Conservation (phyloP, 2,113 vertebrate species). For the Burhinus bistriatus region DNA sequence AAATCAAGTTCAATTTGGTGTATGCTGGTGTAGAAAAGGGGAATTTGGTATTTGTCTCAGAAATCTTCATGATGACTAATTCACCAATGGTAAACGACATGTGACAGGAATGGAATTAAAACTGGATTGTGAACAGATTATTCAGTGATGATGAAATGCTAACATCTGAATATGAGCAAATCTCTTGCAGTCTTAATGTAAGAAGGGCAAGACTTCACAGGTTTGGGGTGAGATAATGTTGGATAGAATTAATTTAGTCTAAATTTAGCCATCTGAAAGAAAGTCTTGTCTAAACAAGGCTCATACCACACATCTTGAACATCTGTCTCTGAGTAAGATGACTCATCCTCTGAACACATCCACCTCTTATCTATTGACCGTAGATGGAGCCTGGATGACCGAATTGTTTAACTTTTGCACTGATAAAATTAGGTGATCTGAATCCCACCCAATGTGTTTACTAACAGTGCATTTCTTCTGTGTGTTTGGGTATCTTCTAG, state of each 20-base stretch:
- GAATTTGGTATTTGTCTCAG: neutral
- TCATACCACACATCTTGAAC: neutral
- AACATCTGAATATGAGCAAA: neutral
- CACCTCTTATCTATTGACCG: neutral
- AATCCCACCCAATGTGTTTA: neutral
- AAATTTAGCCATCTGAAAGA: constrained; percentile 26
- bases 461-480: neutral
- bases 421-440: neutral
- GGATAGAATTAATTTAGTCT: neutral
- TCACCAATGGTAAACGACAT: neutral
- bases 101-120: neutral
- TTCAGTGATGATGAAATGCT: constrained; percentile 19
- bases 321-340: neutral
- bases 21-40: neutral
- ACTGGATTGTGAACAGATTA: neutral
- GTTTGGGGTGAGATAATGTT: constrained; percentile 32
- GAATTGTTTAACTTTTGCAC: neutral
- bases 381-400: neutral
- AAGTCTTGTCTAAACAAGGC: constrained; percentile 3
- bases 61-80: neutral
- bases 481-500: neutral
- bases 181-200: neutral
- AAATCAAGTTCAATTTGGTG: neutral
- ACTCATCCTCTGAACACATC: neutral
- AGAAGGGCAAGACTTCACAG: constrained; percentile 37